These are phyloP conservation scores for Micropoecilia bifurca DNA, from an alignment of 2,797 vertebrate genomes.

Conservation along the genomic window DNA sequence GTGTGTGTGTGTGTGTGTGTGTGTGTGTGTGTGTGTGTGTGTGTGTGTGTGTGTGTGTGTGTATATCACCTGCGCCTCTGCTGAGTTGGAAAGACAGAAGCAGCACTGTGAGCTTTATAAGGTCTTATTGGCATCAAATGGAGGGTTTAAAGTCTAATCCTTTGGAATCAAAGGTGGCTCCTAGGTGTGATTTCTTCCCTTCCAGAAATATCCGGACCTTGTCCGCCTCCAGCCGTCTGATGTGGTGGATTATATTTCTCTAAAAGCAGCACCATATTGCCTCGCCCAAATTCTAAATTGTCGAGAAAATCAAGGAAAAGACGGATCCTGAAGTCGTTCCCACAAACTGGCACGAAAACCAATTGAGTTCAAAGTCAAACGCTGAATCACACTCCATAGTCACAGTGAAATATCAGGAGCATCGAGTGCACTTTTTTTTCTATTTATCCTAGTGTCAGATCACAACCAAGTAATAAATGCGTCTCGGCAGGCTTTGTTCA, in stretches of 20 bases:
- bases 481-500: conserved; percentile 1
- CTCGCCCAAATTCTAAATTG: not conserved
- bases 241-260: not conserved
- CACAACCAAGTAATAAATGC: not conserved
- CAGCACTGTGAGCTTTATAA: not conserved
- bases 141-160: conserved; percentile 6
- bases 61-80: not conserved
- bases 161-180: not conserved
- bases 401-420: not conserved
- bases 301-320: not conserved
- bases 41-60: conserved; percentile 11
- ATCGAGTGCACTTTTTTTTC: not conserved
- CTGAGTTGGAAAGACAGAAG: conserved; percentile 25
- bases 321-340: not conserved
- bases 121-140: conserved; percentile 8
- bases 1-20: not conserved
- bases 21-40: conserved; percentile 5
- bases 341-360: not conserved
- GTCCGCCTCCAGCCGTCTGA: not conserved
- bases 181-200: not conserved
- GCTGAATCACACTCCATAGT: not conserved
- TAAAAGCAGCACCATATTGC: not conserved
- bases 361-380: not conserved
- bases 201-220: not conserved
- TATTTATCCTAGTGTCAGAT: not conserved